Conservation (phyloP, 2,113 vertebrate genomes). For the Paralichthys olivaceus region DNA sequence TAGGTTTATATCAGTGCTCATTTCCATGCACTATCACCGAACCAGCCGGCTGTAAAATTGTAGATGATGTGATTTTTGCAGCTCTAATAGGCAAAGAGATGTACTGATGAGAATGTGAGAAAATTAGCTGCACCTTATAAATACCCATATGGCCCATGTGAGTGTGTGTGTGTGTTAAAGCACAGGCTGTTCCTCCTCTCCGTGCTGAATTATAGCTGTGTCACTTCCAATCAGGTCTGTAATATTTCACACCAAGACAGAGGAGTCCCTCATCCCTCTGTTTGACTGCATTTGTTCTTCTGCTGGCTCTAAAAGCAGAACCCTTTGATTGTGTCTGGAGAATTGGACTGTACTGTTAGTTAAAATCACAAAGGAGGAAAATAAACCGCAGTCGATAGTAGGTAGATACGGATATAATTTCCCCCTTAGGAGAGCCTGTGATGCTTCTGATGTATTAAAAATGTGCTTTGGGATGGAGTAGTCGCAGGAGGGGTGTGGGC, state of each 20-base stretch:
- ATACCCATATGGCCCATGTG: constrained; percentile 24
- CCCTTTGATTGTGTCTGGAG: constrained; percentile 59
- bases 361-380: constrained; percentile 33
- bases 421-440: constrained; percentile 1
- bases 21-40: constrained; percentile 4
- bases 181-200: constrained; percentile 46
- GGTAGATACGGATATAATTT: constrained; percentile 28
- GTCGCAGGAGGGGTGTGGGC: background rate
- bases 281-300: constrained; percentile 60
- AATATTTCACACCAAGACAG: constrained; percentile 72
- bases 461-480: constrained; percentile 29
- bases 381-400: background rate
- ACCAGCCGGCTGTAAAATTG: constrained; percentile 20
- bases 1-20: background rate
- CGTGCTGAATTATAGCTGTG: constrained; percentile 76
- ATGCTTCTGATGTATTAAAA: constrained; percentile 41
- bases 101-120: constrained; percentile 39
- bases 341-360: constrained; percentile 47
- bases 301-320: constrained; percentile 53
- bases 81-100: constrained; percentile 20
- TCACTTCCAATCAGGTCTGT: constrained; percentile 75
- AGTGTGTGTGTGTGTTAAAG: constrained; percentile 16
- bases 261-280: constrained; percentile 60
- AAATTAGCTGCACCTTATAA: constrained; percentile 33
- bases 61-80: constrained; percentile 15